Percentiles rank a stretch among this genome's conserved stretches.
Conservation (phyloP, 2,888 invertebrate species). For the Hirtodrosophila trivittata region DNA sequence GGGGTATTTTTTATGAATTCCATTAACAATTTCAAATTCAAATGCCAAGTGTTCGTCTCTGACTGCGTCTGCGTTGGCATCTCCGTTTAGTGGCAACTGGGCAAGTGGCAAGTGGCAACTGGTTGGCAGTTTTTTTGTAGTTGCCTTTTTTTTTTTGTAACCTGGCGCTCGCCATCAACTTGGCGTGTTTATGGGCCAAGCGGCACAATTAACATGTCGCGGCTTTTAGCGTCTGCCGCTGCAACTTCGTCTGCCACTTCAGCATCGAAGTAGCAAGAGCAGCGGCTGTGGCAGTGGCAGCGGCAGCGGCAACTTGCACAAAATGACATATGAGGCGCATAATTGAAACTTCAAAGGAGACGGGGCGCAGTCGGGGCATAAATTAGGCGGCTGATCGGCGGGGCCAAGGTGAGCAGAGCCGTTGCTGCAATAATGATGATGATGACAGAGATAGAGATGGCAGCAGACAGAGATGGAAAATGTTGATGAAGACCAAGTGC, state of each 20-base stretch:
- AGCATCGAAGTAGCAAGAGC: slow-evolving; percentile 23
- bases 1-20: background rate
- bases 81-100: slow-evolving; percentile 17
- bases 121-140: slow-evolving; percentile 17
- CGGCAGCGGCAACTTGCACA: slow-evolving; percentile 59
- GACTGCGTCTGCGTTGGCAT: slow-evolving; percentile 14
- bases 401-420: slow-evolving; percentile 52
- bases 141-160: slow-evolving; percentile 18
- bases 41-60: slow-evolving; percentile 30
- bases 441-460: slow-evolving; percentile 31
- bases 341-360: slow-evolving; percentile 81
- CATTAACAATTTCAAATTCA: slow-evolving; percentile 28
- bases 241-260: slow-evolving; percentile 9
- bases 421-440: slow-evolving; percentile 45
- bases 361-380: slow-evolving; percentile 71
- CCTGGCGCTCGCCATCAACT: slow-evolving; percentile 81
- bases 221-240: slow-evolving; percentile 73
- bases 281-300: slow-evolving; percentile 9
- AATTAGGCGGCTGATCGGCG: slow-evolving; percentile 73
- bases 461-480: background rate
- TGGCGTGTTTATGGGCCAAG: slow-evolving; percentile 80
- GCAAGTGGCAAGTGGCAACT: slow-evolving; percentile 31
- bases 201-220: slow-evolving; percentile 81
- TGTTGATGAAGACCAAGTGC: slow-evolving; percentile 45
- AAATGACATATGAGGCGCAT: slow-evolving; percentile 81